Conservation (phyloP, 2,113 vertebrate species). For the Tympanuchus pallidicinctus region DNA sequence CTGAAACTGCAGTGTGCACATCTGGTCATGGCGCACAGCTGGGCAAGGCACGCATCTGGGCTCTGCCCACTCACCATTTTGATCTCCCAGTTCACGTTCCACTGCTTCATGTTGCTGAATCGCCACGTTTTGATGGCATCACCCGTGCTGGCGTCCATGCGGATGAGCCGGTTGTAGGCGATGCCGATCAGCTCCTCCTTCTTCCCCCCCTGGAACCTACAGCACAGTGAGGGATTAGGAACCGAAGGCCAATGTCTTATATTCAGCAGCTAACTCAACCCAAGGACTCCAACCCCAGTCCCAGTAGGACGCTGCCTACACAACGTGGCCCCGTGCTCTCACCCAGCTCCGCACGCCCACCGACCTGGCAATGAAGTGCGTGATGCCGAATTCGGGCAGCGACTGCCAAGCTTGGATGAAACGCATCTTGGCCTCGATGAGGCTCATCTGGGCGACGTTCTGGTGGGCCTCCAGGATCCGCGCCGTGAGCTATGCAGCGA, state of each 20-base stretch:
- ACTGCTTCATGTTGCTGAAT: slow-evolving; percentile 99
- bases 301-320: neutral
- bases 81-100: slow-evolving; percentile 99
- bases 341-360: neutral
- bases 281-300: too few relatives aligned
- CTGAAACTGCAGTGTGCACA: neutral
- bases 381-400: slow-evolving; percentile 96
- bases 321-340: rapidly evolving
- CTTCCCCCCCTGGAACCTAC: slow-evolving; percentile 95
- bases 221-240: neutral
- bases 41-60: neutral
- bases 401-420: slow-evolving; percentile 99
- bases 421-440: slow-evolving; percentile 98
- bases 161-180: slow-evolving; percentile 95
- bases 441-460: slow-evolving; percentile 98
- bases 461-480: slow-evolving; percentile 97
- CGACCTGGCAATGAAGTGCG: slow-evolving; percentile 96
- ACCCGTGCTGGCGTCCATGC: slow-evolving; percentile 93
- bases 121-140: slow-evolving; percentile 98
- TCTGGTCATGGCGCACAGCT: neutral
- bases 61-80: slow-evolving; percentile 88
- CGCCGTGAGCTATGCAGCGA: slow-evolving; percentile 87
- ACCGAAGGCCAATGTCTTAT: rapidly evolving
- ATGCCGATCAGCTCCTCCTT: slow-evolving; percentile 97
- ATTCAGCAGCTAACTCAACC: neutral